Evolutionary conservation across 37 sponge, comb jelly and placozoan species (phyloP).

Genomic region (Eunapius fragilis): DNA sequence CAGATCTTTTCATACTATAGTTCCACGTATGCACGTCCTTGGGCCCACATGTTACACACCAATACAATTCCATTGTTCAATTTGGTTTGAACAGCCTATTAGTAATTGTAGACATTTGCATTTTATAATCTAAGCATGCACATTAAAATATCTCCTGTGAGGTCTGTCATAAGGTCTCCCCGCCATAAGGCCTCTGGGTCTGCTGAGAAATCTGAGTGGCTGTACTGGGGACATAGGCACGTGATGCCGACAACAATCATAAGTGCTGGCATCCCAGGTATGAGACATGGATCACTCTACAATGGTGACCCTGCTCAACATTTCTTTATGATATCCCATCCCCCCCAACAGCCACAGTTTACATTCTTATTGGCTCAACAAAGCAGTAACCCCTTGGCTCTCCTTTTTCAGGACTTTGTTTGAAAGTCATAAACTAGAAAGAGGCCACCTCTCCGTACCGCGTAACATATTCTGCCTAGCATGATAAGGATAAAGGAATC

Average conservation of each 20-base stretch:
- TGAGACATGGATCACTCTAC: slow-evolving; percentile 45
- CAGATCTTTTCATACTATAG: too few species aligned
- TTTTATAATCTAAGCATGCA: background rate
- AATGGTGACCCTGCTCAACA: background rate
- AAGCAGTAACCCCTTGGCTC: slow-evolving; percentile 80
- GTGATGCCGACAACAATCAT: slow-evolving; percentile 44
- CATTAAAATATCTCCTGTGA: background rate
- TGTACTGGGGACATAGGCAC: background rate
- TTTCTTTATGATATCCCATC: background rate
- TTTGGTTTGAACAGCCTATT: too few species aligned
- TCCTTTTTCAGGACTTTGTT: slow-evolving; percentile 38
- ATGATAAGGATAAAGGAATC: background rate
- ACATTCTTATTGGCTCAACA: slow-evolving; percentile 65
- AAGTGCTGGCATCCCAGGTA: slow-evolving; percentile 75
- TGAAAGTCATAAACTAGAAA: slow-evolving; percentile 54
- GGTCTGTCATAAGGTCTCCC: background rate
- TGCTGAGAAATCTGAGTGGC: background rate
- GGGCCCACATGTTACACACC: too few species aligned
- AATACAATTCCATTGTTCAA: too few species aligned
- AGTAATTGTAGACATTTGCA: too few species aligned
- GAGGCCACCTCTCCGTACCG: slow-evolving; percentile 59
- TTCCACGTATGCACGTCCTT: too few species aligned
- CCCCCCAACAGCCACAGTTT: background rate
- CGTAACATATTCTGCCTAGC: slow-evolving; percentile 56
- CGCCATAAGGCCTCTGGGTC: background rate